Percentiles rank a stretch among this genome's conserved stretches.
Conservation (phyloP, 2,888 invertebrate species). For the Keiferia lycopersicella region DNA sequence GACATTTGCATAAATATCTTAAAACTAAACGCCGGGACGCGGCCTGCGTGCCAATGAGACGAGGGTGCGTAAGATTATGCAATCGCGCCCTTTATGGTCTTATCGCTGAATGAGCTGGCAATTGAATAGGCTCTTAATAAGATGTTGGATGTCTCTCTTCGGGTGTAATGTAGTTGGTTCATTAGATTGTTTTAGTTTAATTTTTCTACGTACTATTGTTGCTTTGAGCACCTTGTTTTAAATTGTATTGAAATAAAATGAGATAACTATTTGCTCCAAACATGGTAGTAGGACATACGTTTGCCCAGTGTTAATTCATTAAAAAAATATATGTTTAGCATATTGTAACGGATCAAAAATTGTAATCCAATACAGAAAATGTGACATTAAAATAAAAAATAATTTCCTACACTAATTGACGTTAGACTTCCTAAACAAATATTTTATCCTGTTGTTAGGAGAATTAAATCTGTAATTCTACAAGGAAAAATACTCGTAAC, state of each 20-base stretch:
- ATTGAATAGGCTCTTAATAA: conserved; percentile 22
- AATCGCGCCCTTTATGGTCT: conserved; percentile 24
- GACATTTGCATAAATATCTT: conserved; percentile 43
- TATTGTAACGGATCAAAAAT: no score
- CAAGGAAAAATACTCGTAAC: neutral
- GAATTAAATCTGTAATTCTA: no score
- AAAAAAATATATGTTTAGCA: no score
- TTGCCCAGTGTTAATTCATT: no score
- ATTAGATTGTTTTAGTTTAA: conserved; percentile 10
- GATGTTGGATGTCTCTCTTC: conserved; percentile 18
- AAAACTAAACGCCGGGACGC: conserved; percentile 43
- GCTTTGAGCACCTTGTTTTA: neutral
- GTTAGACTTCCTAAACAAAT: no score
- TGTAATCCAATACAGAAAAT: no score
- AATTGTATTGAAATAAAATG: no score
- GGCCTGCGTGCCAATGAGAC: conserved; percentile 41
- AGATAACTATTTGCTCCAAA: no score
- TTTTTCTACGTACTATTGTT: neutral
- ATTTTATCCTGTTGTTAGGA: no score
- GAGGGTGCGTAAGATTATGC: conserved; percentile 36
- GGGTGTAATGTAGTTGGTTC: conserved; percentile 20
- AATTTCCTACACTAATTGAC: no score
- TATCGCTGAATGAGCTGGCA: conserved; percentile 27
- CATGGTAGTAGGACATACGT: no score
- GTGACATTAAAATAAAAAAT: no score